Evolutionary conservation across 2,888 invertebrate genomes (phyloP), one percentile per base, ranked within the genome.

Genomic region (Orgyia antiqua): DNA sequence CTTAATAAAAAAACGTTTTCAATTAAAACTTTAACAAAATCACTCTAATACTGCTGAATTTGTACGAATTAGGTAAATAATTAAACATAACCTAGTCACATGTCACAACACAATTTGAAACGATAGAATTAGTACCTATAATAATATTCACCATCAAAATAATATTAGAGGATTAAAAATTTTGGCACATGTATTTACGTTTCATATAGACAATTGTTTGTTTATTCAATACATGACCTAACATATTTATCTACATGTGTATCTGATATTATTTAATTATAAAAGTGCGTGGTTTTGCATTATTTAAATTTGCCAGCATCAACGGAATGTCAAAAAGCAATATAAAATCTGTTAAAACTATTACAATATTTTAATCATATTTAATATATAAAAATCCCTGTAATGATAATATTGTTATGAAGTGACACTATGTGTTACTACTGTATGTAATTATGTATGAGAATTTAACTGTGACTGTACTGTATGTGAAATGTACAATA

Each of bases 41-140:
- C 84, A 84, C 83, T 79, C 75, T 86, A 86, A 86, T 86, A 86
- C 86, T 86, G 84, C 80, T 64, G 74, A 74, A 79, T 86, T 84
- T 86, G 86, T 84, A 86, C 86, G 77, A 80, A 82, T 79, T 76
- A 78, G 76, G 78, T 79, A 78, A 78, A 70, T 65, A 69, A 4
- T 69, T 63, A 64, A 69, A 73, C 67, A 61, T 65, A 71, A 67
- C 65, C 51, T 66, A 61, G 67, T 68, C 66, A 67, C 70, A 61
- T 67, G 65, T 70, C 68, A 71, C 68, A 68, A 71, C 66, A 71
- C 63, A 64, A 58, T 33, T 45, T 31, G 25, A 12, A 27, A 13
- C 23, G 24, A 42, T 26, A 27, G 28, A 24, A 33, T 30, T 24
- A 39, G 26, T 38, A 39, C 42, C 27, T n/a, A 43, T 36, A 35